These are phyloP conservation scores for Pardosa pseudoannulata DNA, from an alignment of 2,888 invertebrate species.

Conservation along the genomic window DNA sequence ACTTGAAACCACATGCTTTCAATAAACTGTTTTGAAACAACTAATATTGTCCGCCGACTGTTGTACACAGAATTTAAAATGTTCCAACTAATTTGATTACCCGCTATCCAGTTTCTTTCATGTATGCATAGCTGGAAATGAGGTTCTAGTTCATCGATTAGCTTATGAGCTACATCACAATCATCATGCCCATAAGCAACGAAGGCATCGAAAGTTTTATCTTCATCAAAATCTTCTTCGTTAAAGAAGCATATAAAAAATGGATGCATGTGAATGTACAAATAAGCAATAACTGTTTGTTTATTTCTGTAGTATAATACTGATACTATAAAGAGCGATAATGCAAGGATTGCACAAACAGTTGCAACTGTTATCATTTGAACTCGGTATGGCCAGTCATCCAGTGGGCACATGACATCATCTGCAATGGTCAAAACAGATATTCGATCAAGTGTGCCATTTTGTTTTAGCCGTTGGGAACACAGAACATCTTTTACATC, in stretches of 20 bases:
- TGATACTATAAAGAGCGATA: conserved; percentile 72
- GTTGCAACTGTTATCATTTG: conserved; percentile 72
- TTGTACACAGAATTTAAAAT: conserved; percentile 75
- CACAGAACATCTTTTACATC: conserved; percentile 66
- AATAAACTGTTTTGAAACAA: conserved; percentile 74
- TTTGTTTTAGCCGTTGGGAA: conserved; percentile 40
- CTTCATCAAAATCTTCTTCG: conserved; percentile 75
- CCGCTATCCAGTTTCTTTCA: conserved; percentile 75
- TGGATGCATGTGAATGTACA: conserved; percentile 74
- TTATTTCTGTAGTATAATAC: conserved; percentile 74
- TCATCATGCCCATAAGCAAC: conserved; percentile 74
- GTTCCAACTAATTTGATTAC: conserved; percentile 75
- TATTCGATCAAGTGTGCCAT: conserved; percentile 28
- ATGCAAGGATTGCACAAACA: conserved; percentile 71
- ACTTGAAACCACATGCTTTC: conserved; percentile 75
- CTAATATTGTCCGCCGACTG: conserved; percentile 75
- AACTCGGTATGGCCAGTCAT: conserved; percentile 64
- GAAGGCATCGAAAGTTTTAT: conserved; percentile 75
- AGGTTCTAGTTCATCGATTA: conserved; percentile 74
- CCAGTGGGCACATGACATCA: conserved; percentile 74
- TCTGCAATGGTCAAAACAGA: conserved; percentile 73
- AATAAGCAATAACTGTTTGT: conserved; percentile 74
- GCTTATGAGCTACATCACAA: conserved; percentile 73
- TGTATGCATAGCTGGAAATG: conserved; percentile 74
- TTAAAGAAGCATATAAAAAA: conserved; percentile 74